phyloP scores from a whole-genome alignment of 1,140 invertebrate genomes.

The Mizuhopecten yessoensis region DNA sequence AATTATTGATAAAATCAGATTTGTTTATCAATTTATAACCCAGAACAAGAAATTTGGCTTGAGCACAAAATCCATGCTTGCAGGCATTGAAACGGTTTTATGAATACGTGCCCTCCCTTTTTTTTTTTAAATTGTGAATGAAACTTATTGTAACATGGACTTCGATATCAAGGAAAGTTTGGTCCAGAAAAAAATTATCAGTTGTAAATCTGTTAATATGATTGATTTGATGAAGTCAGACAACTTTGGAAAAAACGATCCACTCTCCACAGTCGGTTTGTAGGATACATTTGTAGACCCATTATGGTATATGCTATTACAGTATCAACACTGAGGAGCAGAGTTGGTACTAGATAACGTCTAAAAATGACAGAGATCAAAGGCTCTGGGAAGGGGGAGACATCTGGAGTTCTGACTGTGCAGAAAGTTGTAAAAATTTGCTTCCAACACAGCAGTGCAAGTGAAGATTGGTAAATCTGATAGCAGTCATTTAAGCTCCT shows the following conservation, averaged over 20 bases:
- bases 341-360: not conserved
- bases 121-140: no score
- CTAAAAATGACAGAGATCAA: not conserved
- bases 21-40: no score
- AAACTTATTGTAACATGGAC: not conserved
- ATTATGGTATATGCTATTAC: not conserved
- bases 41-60: no score
- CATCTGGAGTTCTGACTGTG: not conserved
- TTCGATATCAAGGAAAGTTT: no score
- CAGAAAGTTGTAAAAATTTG: conserved; percentile 3
- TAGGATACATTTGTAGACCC: not conserved
- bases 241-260: not conserved
- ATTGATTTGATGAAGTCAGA: no score
- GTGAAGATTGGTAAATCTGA: not conserved
- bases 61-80: no score
- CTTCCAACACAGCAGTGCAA: not conserved
- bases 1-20: no score
- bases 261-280: not conserved
- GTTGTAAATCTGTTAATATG: no score
- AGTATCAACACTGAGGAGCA: not conserved
- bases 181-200: no score
- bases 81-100: no score
- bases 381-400: not conserved
- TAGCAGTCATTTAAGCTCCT: not conserved
- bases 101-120: no score